Evolutionary conservation across 2,113 vertebrate species (phyloP), one percentile per base, ranked within the genome.

Genomic region (Tetraodon nigroviridis): DNA sequence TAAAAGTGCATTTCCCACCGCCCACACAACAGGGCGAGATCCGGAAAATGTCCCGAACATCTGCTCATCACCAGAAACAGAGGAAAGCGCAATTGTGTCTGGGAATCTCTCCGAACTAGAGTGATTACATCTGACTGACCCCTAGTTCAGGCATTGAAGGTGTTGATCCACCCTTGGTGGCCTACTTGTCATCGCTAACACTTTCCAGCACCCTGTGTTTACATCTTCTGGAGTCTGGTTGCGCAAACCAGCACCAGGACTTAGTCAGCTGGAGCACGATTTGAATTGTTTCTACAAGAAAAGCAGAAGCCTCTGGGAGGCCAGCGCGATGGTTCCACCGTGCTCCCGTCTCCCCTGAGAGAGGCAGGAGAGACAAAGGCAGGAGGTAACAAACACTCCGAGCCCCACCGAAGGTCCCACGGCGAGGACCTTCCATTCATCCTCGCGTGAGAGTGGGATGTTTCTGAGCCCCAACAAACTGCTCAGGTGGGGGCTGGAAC

Each of bases 1-100:
- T 76, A 66, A 77, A 72, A 81, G 64, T 76, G 61, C 65, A 54
- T 74, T 69, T 79, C 61, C 61, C 76, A 53, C 78, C 64, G 71
- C 72, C 63, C 52, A 73, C 72, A 71, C 77, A 73, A 71, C 41
- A 58, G 49, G 55, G 29, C 3, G 14, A 69, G 54, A 32, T 65
- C 73, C 13, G 7, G n/a, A 64, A 42, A 55, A 56, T 56, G 19
- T 32, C 24, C 51, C n/a, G 47, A 29, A 21, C 67, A 69, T 40
- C 50, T 45, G 46, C 49, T 64, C 47, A 45, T 12, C 20, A 50
- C 44, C 47, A 47, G 18, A 24, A 42, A 45, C 55, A 55, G 41
- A 72, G 54, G 48, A 19, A 61, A 44, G 6, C 15, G 41, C 21
- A 7, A 65, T 16, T 24, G 42, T 32, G 53, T 66, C 53, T 58